A percentile compares a stretch with the other conserved stretches of the same genome.
phyloP scores from a whole-genome alignment of 2,113 vertebrate genomes.

The Felis chaus region DNA sequence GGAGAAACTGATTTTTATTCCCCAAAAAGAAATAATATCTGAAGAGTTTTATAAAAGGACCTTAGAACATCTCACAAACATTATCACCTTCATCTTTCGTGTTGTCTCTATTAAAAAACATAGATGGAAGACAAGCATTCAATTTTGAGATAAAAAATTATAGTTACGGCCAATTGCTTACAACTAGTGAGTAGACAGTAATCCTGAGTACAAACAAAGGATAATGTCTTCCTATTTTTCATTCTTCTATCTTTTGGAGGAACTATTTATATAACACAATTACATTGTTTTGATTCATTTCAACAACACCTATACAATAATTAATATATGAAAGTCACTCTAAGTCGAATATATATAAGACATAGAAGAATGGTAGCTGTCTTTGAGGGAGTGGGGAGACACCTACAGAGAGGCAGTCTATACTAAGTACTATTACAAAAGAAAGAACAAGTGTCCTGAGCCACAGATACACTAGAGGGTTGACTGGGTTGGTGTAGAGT shows the following conservation, averaged over 20 bases:
- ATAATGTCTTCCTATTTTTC: not conserved
- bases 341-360: not conserved
- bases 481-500: not conserved
- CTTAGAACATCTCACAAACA: not conserved
- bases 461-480: not conserved
- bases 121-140: not conserved
- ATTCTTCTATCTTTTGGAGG: not conserved
- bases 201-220: not conserved
- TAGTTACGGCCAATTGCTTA: not conserved
- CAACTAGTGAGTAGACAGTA: not conserved
- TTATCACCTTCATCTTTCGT: not conserved
- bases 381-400: not conserved
- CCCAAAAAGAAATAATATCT: not conserved
- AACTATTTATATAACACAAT: not conserved
- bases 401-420: accelerated
- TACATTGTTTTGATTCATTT: conserved; percentile 11
- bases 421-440: not conserved
- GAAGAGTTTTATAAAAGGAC: not conserved
- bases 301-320: not conserved
- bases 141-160: not conserved
- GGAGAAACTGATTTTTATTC: not conserved
- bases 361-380: not conserved
- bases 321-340: not conserved
- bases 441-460: not conserved
- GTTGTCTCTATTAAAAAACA: not conserved